Evolutionary conservation across 2,888 invertebrate genomes (phyloP).

Genomic region (Chydorus sphaericus): DNA sequence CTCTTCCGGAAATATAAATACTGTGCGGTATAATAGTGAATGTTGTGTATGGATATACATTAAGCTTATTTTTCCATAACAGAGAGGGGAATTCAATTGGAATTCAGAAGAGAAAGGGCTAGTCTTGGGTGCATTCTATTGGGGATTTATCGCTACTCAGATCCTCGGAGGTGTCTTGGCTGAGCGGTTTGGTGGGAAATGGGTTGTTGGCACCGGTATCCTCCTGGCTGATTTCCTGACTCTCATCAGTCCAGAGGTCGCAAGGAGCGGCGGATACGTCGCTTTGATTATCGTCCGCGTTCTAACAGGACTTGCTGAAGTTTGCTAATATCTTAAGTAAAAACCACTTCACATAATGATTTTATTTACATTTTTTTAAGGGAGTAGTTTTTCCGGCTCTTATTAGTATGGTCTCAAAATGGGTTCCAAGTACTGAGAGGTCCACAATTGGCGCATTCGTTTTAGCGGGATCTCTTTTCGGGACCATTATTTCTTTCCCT

Average conservation of each 20-base stretch:
- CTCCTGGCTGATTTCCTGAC: conserved; percentile 68
- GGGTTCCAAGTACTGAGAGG: conserved; percentile 12
- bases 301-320: conserved; percentile 69
- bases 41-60: no score
- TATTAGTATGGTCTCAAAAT: conserved; percentile 25
- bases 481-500: conserved; percentile 11
- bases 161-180: conserved; percentile 42
- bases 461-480: conserved; percentile 9
- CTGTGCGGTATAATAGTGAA: no score
- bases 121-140: conserved; percentile 28
- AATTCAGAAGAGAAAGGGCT: conserved; percentile 24
- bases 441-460: conserved; percentile 9
- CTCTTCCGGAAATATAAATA: no score
- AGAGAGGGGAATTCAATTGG: conserved; percentile 23
- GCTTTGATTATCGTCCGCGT: conserved; percentile 61
- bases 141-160: conserved; percentile 29
- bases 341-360: no score
- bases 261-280: conserved; percentile 42
- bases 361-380: no score
- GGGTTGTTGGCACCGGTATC: conserved; percentile 66
- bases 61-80: no score
- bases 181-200: conserved; percentile 73
- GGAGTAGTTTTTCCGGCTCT: conserved; percentile 87
- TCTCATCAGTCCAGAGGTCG: conserved; percentile 66
- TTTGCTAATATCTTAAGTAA: no score